Evolutionary conservation across 2,113 vertebrate species (phyloP).

Genomic region (Serilophus lunatus): DNA sequence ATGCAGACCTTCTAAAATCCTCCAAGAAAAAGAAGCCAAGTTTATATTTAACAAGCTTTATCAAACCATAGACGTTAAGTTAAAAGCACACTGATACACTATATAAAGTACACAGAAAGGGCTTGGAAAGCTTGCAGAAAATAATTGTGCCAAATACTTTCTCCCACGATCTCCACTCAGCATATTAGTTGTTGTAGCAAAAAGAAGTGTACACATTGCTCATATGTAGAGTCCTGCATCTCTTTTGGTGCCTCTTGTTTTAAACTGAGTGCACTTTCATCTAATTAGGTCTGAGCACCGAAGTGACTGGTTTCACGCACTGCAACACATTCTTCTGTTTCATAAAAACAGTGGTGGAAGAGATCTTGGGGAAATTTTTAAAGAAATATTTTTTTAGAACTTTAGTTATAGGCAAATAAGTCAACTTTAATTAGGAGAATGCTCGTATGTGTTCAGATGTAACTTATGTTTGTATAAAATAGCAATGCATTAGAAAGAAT

Average conservation of each 20-base stretch:
- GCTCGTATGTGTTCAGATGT: not conserved
- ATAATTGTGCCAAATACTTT: slow-evolving; percentile 7
- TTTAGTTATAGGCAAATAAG: not conserved
- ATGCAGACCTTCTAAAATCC: not conserved
- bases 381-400: not conserved
- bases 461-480: not conserved
- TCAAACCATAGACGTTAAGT: slow-evolving; percentile 35
- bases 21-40: slow-evolving; percentile 28
- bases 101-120: slow-evolving; percentile 15
- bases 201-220: not conserved
- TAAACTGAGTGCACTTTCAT: not conserved
- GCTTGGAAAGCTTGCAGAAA: slow-evolving; percentile 8
- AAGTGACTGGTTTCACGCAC: not conserved
- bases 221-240: not conserved
- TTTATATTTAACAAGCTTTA: slow-evolving; percentile 63
- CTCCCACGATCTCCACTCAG: not conserved
- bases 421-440: not conserved
- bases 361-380: not conserved
- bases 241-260: not conserved
- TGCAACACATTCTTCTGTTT: not conserved
- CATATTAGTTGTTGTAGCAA: accelerated
- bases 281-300: not conserved
- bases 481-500: not conserved
- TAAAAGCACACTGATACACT: not conserved
- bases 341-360: not conserved